A percentile compares a stretch with the other conserved stretches of the same genome.
phyloP scores from a whole-genome alignment of 64 coral and sea anemone species.

The Pocillopora verrucosa region DNA sequence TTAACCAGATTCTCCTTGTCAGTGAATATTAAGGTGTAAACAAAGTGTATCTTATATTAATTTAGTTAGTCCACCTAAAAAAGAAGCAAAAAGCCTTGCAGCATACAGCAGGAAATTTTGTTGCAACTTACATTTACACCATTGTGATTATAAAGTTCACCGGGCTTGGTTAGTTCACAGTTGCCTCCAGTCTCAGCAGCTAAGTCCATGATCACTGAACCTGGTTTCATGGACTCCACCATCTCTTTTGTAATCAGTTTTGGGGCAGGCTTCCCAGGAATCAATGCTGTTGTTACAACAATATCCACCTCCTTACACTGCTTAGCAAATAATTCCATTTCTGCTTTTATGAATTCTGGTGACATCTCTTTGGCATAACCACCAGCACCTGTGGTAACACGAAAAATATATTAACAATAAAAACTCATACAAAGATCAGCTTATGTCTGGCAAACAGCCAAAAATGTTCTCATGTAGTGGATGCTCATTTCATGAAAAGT shows the following conservation, averaged over 20 bases:
- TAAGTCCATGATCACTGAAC: constrained; percentile 97
- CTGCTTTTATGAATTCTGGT: constrained; percentile 80
- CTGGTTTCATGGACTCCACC: constrained; percentile 97
- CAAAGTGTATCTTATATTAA: too few species aligned
- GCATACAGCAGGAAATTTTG: too few species aligned
- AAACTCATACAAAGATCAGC: too few species aligned
- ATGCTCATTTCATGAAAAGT: too few species aligned
- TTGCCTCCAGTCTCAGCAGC: constrained; percentile 94
- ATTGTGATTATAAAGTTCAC: constrained; percentile 88
- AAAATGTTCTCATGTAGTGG: too few species aligned
- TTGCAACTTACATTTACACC: constrained; percentile 80
- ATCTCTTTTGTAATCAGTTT: constrained; percentile 94
- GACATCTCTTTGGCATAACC: constrained; percentile 98
- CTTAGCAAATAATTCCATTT: constrained; percentile 91
- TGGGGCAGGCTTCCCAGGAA: constrained; percentile 93
- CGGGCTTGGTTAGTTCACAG: constrained; percentile 91
- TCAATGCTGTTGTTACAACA: constrained; percentile 92
- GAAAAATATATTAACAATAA: not conserved
- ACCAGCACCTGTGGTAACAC: constrained; percentile 53
- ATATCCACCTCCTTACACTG: constrained; percentile 97
- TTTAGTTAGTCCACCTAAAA: too few species aligned
- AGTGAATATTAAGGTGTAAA: too few species aligned
- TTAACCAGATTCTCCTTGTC: too few species aligned
- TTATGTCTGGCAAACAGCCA: too few species aligned
- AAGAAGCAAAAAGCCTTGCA: not conserved